phyloP scores from a whole-genome alignment of 2,888 invertebrate genomes.

The Lamellibrachia satsuma region DNA sequence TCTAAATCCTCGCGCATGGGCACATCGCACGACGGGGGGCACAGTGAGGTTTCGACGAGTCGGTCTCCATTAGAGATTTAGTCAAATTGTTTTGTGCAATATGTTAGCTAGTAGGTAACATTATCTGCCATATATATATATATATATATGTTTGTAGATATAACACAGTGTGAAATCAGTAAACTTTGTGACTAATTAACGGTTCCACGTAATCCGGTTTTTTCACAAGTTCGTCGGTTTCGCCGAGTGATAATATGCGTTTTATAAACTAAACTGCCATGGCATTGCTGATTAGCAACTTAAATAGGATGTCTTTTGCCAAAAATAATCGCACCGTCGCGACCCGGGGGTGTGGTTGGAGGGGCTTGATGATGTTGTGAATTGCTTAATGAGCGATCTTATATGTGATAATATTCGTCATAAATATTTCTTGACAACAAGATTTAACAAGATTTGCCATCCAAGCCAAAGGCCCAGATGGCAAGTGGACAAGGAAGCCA shows the following conservation, averaged over 20 bases:
- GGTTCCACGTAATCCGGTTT: neutral
- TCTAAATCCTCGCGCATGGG: no score
- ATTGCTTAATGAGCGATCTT: no score
- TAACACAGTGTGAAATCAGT: neutral
- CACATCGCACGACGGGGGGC: no score
- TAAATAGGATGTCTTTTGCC: no score
- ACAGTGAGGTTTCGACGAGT: neutral
- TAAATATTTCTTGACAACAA: no score
- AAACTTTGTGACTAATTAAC: neutral
- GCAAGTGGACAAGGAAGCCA: no score
- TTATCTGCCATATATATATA: neutral
- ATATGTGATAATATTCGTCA: no score
- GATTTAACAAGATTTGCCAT: no score
- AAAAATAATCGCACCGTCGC: no score
- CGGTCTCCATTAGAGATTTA: neutral
- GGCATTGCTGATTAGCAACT: neutral
- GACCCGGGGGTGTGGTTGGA: no score
- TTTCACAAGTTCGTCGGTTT: neutral
- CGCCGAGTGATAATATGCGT: neutral
- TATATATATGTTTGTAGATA: neutral
- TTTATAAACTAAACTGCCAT: neutral
- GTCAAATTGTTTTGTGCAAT: neutral
- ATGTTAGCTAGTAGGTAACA: neutral
- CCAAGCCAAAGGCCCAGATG: no score
- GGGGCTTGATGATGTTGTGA: no score